A percentile compares a stretch with the other conserved stretches of the same genome.
These are phyloP conservation scores for Gasterosteus nipponicus DNA, from an alignment of 2,113 vertebrate species.

Conservation along the genomic window DNA sequence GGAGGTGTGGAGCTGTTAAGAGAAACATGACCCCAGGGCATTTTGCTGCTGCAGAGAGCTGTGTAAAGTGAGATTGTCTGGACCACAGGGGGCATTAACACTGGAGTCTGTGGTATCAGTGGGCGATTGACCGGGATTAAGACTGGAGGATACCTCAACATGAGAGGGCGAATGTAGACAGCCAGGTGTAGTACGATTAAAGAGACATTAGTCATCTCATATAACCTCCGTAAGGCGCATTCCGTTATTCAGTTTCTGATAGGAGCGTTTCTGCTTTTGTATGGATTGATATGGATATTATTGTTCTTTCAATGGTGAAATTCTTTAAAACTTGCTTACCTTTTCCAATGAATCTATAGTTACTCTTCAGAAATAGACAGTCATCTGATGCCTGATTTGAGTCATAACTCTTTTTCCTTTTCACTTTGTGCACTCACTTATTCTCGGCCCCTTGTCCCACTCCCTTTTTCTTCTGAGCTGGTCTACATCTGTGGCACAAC, in stretches of 20 bases:
- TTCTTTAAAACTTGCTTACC: slow-evolving; percentile 32
- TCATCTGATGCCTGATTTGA: neutral
- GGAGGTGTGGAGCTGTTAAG: slow-evolving; percentile 49
- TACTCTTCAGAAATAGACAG: slow-evolving; percentile 17
- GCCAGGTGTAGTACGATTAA: neutral
- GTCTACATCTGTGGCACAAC: neutral
- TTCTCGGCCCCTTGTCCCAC: slow-evolving; percentile 12
- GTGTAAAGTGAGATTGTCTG: slow-evolving; percentile 58
- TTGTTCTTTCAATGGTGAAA: slow-evolving; percentile 24
- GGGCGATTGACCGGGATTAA: slow-evolving; percentile 37
- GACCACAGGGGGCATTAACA: slow-evolving; percentile 40
- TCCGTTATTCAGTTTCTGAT: neutral
- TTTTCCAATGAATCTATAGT: slow-evolving; percentile 37
- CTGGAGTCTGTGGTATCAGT: slow-evolving; percentile 17
- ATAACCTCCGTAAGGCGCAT: neutral
- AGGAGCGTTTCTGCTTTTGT: slow-evolving; percentile 5
- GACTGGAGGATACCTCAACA: neutral
- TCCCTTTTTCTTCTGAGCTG: slow-evolving; percentile 11
- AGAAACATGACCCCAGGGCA: slow-evolving; percentile 55
- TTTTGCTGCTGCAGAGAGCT: slow-evolving; percentile 49
- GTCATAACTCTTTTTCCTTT: slow-evolving; percentile 5
- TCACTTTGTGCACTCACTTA: neutral
- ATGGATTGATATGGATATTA: neutral
- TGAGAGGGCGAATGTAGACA: slow-evolving; percentile 9
- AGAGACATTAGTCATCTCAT: neutral